These are phyloP conservation scores for Microtus pennsylvanicus DNA, from an alignment of 2,113 vertebrate genomes.

Conservation along the genomic window DNA sequence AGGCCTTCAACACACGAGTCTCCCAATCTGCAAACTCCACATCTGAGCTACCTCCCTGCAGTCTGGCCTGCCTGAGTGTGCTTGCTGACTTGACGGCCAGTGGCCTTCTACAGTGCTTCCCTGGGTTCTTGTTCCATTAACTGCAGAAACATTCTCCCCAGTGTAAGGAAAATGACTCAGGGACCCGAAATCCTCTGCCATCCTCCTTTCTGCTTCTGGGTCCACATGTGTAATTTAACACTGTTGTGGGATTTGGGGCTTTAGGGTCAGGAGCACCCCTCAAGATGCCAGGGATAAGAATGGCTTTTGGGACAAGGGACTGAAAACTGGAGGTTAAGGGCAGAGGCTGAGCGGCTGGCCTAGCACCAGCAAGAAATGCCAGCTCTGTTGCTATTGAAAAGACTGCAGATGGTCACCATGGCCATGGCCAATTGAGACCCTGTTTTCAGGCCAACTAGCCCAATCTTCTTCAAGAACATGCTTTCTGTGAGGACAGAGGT, in stretches of 20 bases:
- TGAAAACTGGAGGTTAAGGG: neutral
- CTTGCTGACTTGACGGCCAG: neutral
- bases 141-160: neutral
- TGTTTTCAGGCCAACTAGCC: rapidly evolving
- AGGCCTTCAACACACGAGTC: no score
- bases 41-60: rapidly evolving
- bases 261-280: neutral
- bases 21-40: neutral
- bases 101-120: neutral
- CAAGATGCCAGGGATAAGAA: neutral
- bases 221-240: neutral
- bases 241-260: rapidly evolving
- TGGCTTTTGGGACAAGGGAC: no score
- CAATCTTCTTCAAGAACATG: neutral
- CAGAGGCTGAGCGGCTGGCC: neutral
- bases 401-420: neutral
- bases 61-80: rapidly evolving
- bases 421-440: rapidly evolving
- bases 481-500: neutral
- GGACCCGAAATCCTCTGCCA: neutral
- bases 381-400: neutral
- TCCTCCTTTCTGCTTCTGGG: neutral
- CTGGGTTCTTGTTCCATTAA: rapidly evolving
- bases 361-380: no score
- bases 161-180: neutral